Conservation (phyloP, 2,113 vertebrate genomes). For the Sceloporus tristichus region DNA sequence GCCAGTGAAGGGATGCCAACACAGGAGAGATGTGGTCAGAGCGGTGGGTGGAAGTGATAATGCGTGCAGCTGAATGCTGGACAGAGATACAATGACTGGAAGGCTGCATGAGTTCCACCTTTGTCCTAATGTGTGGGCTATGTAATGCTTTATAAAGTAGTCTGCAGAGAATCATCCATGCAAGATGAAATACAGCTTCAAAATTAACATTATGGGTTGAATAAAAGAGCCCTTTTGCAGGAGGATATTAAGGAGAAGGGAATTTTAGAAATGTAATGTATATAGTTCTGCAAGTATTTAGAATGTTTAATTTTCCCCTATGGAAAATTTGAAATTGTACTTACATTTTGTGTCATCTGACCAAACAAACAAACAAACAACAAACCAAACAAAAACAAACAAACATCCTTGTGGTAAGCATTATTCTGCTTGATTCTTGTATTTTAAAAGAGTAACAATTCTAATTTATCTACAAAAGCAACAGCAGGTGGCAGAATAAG, state of each 20-base stretch:
- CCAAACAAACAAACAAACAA: background rate
- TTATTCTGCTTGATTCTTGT: background rate
- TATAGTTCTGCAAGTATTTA: background rate
- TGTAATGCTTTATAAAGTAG: background rate
- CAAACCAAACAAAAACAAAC: no score
- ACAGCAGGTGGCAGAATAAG: conserved; percentile 83
- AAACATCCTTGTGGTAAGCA: background rate
- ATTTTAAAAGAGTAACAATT: background rate
- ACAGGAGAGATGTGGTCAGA: no score
- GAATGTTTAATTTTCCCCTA: background rate
- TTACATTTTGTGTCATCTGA: background rate
- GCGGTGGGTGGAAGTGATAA: no score
- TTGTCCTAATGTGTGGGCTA: background rate
- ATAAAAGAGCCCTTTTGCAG: background rate
- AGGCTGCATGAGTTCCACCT: no score
- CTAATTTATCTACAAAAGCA: conserved; percentile 28
- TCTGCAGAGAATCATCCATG: background rate
- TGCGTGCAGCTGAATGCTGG: no score
- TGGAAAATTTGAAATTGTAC: background rate
- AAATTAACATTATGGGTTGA: no score
- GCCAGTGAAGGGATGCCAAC: no score
- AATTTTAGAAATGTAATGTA: background rate
- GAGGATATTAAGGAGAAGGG: background rate
- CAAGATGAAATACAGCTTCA: background rate
- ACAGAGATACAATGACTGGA: no score